These are phyloP conservation scores for Leucoma salicis DNA, from an alignment of 2,888 invertebrate genomes.

Conservation along the genomic window DNA sequence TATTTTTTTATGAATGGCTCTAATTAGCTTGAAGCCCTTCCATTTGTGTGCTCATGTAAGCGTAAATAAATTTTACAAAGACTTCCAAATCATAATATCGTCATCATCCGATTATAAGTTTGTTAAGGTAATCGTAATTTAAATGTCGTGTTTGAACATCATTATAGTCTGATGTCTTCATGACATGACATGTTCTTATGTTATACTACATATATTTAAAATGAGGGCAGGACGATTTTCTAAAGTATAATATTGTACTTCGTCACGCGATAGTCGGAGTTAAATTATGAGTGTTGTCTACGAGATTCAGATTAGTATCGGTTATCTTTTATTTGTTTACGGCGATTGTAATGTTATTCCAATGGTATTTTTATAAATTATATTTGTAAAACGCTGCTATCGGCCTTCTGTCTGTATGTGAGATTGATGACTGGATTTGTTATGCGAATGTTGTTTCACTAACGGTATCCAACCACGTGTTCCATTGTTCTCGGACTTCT, in stretches of 20 bases:
- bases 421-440: constrained; percentile 24
- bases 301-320: constrained; percentile 13
- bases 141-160: constrained; percentile 39
- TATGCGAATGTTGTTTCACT: constrained; percentile 47
- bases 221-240: constrained; percentile 38
- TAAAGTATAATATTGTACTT: constrained; percentile 39
- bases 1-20: constrained; percentile 17
- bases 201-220: constrained; percentile 25
- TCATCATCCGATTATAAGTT: constrained; percentile 23
- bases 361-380: neutral
- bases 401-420: constrained; percentile 15
- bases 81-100: constrained; percentile 18
- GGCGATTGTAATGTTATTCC: too few species aligned
- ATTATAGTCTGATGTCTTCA: constrained; percentile 43
- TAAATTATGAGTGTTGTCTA: too few species aligned
- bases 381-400: neutral
- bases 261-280: constrained; percentile 56
- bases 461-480: constrained; percentile 49
- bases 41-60: constrained; percentile 38
- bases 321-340: too few species aligned
- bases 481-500: constrained; percentile 51
- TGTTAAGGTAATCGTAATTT: constrained; percentile 33
- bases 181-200: constrained; percentile 47
- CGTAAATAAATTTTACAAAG: neutral
- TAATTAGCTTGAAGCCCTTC: constrained; percentile 46